A percentile compares a stretch with the other conserved stretches of the same genome.
phyloP scores from a whole-genome alignment of 92 coral and sea anemone species.

The Actinostola sp. region DNA sequence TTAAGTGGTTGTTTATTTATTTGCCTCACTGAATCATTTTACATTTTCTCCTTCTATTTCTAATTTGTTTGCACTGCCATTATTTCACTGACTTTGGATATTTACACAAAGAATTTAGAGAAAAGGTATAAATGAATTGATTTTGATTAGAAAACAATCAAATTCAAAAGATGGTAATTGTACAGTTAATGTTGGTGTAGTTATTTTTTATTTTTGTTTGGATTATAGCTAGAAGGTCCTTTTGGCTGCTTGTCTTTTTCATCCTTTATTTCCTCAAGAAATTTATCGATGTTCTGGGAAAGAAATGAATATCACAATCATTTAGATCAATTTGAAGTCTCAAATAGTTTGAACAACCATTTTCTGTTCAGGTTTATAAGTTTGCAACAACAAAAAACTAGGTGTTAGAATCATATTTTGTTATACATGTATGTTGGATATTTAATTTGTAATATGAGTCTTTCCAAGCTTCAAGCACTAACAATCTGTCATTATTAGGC shows the following conservation, averaged over 20 bases:
- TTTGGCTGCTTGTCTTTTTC: conserved; percentile 31
- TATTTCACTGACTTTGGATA: not conserved
- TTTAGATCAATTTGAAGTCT: too few species aligned
- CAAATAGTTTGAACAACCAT: too few species aligned
- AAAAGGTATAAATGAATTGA: not conserved
- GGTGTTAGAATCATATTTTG: too few species aligned
- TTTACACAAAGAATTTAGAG: not conserved
- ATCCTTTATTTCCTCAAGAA: conserved; percentile 26
- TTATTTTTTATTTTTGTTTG: conserved; percentile 9
- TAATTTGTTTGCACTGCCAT: too few species aligned
- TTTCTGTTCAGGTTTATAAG: too few species aligned
- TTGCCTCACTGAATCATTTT: not conserved
- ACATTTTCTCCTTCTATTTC: too few species aligned
- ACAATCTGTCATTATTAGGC: not conserved
- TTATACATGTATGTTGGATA: not conserved
- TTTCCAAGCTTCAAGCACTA: not conserved
- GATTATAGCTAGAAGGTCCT: conserved; percentile 28
- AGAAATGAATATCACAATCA: not conserved
- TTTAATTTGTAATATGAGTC: too few species aligned
- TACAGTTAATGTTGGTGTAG: not conserved
- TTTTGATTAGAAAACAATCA: not conserved
- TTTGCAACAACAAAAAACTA: too few species aligned
- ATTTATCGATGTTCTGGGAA: conserved; percentile 20
- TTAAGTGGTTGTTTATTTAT: not conserved
- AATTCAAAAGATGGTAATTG: not conserved